Percentiles rank a stretch among this genome's conserved stretches.
Conservation (phyloP, 1,140 invertebrate species). For the roundworm (Caenorhabditis elegans) region DNA sequence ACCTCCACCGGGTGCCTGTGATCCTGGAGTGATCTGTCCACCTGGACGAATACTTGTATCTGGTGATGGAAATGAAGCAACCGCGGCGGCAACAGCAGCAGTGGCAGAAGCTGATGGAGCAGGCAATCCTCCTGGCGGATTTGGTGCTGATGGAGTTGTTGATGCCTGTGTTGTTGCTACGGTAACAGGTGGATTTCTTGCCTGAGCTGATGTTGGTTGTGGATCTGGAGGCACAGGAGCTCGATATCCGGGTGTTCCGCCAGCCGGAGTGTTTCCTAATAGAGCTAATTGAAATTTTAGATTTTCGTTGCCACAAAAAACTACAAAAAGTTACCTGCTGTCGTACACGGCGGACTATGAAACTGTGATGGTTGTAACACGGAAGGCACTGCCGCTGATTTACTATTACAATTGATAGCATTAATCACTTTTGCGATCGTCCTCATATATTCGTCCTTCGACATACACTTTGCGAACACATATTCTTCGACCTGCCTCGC, state of each 20-base stretch:
- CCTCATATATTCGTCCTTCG: slow-evolving; percentile 66
- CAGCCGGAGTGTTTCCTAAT: slow-evolving; percentile 23
- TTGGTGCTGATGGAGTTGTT: slow-evolving; percentile 31
- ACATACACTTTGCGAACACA: slow-evolving; percentile 64
- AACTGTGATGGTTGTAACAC: slow-evolving; percentile 54
- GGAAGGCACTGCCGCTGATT: slow-evolving; percentile 59
- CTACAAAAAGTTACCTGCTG: not conserved
- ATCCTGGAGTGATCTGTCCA: not conserved
- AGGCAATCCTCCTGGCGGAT: not conserved
- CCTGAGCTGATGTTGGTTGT: slow-evolving; percentile 62
- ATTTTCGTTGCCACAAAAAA: not conserved
- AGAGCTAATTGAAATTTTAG: not conserved
- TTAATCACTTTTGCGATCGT: slow-evolving; percentile 66
- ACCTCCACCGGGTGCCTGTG: not conserved
- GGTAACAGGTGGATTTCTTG: not conserved
- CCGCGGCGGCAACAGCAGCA: not conserved
- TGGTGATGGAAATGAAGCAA: not conserved
- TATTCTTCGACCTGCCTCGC: slow-evolving; percentile 65
- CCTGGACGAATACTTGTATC: not conserved
- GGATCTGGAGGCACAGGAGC: slow-evolving; percentile 60
- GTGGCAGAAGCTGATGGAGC: not conserved
- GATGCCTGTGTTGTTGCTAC: slow-evolving; percentile 4
- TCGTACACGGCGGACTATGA: slow-evolving; percentile 28
- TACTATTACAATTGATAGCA: slow-evolving; percentile 66
- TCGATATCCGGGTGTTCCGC: slow-evolving; percentile 8